A percentile compares a stretch with the other conserved stretches of the same genome.
These are phyloP conservation scores for Pempheris klunzingeri DNA, from an alignment of 2,797 vertebrate genomes.

Conservation along the genomic window DNA sequence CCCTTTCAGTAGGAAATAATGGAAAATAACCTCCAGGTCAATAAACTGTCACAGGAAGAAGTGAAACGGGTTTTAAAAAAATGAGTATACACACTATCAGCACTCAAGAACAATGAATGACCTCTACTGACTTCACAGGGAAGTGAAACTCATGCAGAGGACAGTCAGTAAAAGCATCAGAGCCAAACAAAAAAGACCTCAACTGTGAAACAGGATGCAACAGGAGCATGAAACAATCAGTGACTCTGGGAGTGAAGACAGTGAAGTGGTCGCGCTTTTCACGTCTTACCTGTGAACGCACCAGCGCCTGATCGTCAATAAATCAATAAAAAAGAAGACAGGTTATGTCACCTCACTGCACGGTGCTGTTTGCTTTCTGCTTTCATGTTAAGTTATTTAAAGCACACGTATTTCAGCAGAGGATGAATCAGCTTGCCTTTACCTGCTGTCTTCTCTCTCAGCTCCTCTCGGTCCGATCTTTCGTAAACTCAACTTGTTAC, in stretches of 20 bases:
- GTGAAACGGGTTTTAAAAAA: conserved; percentile 12
- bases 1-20: background rate
- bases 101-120: conserved; percentile 20
- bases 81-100: background rate
- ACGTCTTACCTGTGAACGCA: conserved; percentile 48
- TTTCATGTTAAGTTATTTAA: background rate
- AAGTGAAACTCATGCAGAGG: conserved; percentile 33
- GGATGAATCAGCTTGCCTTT: conserved; percentile 47
- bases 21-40: background rate
- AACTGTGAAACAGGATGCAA: background rate
- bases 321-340: too few species aligned
- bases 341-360: accelerated
- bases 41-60: conserved; percentile 19
- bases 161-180: conserved; percentile 18
- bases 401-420: background rate
- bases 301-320: background rate
- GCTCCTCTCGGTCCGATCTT: conserved; percentile 1
- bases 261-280: background rate
- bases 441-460: conserved; percentile 59
- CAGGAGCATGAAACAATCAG: background rate
- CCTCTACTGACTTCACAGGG: conserved; percentile 15
- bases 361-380: accelerated
- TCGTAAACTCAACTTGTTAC: background rate
- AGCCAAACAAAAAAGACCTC: background rate
- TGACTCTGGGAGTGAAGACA: background rate